A percentile compares a stretch with the other conserved stretches of the same genome.
Evolutionary conservation across 2,113 vertebrate species (phyloP).

Genomic region (Cyanocitta stelleri): DNA sequence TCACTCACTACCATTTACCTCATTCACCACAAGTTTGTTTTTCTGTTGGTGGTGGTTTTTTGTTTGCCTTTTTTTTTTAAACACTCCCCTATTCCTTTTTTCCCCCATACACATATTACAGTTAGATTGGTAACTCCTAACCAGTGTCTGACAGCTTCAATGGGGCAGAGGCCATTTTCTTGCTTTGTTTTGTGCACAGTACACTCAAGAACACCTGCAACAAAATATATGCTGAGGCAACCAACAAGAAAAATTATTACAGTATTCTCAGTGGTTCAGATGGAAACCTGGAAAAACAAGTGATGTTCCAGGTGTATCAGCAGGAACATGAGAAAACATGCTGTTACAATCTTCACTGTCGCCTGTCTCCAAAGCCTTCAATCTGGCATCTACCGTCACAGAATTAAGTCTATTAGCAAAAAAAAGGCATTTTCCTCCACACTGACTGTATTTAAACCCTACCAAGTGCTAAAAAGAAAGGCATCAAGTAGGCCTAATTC

Average conservation of each 20-base stretch:
- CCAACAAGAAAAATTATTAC: neutral
- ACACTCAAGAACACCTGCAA: neutral
- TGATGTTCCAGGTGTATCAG: neutral
- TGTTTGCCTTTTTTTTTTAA: neutral
- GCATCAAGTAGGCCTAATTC: neutral
- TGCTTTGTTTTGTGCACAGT: neutral
- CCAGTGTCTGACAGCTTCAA: neutral
- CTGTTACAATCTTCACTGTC: neutral
- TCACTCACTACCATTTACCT: neutral
- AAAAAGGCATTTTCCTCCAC: neutral
- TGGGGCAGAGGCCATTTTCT: neutral
- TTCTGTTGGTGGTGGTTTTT: neutral
- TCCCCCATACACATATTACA: fast-evolving
- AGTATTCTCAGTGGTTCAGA: fast-evolving
- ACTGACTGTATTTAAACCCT: neutral
- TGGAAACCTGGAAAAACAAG: neutral
- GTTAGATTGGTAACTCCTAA: neutral
- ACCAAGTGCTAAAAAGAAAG: neutral
- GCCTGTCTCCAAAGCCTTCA: neutral
- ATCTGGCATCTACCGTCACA: neutral
- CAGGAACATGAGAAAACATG: neutral
- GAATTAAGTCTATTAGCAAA: neutral
- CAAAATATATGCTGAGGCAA: neutral
- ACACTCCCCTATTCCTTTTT: neutral
- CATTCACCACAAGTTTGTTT: neutral